These are phyloP conservation scores for Eupithecia tripunctaria DNA, from an alignment of 2,888 invertebrate species.

Conservation along the genomic window DNA sequence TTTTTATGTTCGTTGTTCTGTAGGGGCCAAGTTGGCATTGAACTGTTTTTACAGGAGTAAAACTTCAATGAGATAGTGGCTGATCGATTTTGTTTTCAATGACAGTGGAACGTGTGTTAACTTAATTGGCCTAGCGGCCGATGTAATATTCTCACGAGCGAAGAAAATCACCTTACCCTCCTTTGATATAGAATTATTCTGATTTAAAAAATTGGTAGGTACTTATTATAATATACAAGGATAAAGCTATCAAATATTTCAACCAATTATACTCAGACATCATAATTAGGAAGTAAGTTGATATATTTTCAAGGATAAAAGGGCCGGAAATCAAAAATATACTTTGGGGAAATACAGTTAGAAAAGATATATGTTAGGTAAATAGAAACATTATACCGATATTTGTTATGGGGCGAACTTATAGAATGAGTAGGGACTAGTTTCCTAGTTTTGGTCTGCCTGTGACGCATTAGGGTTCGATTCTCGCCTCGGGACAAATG, in stretches of 20 bases:
- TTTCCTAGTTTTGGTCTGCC: too few relatives aligned
- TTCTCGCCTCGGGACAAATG: too few relatives aligned
- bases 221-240: not conserved
- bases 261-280: not conserved
- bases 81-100: conserved; percentile 36
- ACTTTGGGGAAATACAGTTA: not conserved
- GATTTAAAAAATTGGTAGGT: not conserved
- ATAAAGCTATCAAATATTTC: not conserved
- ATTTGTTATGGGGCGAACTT: too few relatives aligned
- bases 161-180: too few relatives aligned
- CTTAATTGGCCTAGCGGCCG: not conserved
- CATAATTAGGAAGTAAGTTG: not conserved
- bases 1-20: conserved; percentile 33
- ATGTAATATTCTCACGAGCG: too few relatives aligned
- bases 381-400: too few relatives aligned
- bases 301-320: not conserved
- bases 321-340: not conserved
- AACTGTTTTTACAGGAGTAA: conserved; percentile 25
- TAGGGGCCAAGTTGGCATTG: conserved; percentile 32
- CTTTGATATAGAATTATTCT: too few relatives aligned
- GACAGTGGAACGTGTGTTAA: conserved; percentile 16
- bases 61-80: conserved; percentile 26
- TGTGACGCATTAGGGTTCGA: too few relatives aligned
- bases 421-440: too few relatives aligned
- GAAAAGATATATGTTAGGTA: not conserved